Evolutionary conservation across 2,797 vertebrate species (phyloP), one percentile per base, ranked within the genome.

Genomic region (Petrocephalus sullivani): DNA sequence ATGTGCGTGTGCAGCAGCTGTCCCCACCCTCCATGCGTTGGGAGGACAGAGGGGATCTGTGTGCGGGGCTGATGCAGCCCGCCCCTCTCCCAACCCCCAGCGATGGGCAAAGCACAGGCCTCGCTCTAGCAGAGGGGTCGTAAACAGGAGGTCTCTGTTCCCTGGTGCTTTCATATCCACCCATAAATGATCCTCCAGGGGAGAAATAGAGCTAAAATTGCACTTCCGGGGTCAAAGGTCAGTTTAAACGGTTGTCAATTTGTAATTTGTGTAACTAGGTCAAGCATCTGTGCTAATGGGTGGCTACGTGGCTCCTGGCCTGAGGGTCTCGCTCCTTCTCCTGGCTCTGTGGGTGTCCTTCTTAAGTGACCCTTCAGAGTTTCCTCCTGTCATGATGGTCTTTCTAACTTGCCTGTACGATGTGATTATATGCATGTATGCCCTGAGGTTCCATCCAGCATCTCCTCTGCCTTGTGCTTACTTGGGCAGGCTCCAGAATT

Each of bases 21-120:
- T 28, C 21, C 84, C 28, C 54, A 5, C 10, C 83, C 90, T 85
- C 88, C 12, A 46, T 75, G 90, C 28, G 28, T 16, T 28, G 75
- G 71, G 61, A 86, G 85, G 21, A 82, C 58, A 60, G 88, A 64
- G 19, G 57, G 86, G 33, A 67, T 84, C 12, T 91, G 58, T 90
- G 67, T 89, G 87, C 78, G 46, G 19, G 53, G 8, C 14, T 9
- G 7, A 19, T 23, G 53, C n/a, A 57, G 16, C 12, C 28, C 28
- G 14, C 16, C 33, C 54, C 28, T 53, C 37, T 53, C 41, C 49
- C 84, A 57, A 2, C 12, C 23, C 28, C 56, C 84, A 58, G 56
- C 56, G 0, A 16, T 37, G 53, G 53, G 56, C 53, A 21, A 46
- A 58, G 8, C 84, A 58, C 53, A 51, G 56, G 37, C 41, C 41